phyloP scores from a whole-genome alignment of 2,888 invertebrate genomes.

The Mystacides longicornis region DNA sequence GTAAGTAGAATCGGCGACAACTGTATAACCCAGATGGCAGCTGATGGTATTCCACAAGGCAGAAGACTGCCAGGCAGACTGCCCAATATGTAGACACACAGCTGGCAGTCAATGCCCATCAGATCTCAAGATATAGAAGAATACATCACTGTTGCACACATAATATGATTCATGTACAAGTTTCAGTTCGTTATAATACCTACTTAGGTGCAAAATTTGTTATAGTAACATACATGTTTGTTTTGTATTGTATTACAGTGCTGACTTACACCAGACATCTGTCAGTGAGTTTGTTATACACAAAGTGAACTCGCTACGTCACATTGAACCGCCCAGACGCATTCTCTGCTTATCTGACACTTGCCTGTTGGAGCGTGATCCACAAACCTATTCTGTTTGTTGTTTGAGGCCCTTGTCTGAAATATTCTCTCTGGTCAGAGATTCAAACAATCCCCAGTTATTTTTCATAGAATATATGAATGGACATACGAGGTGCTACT shows the following conservation, averaged over 20 bases:
- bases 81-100: too few species aligned
- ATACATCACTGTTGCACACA: too few species aligned
- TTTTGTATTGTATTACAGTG: conserved; percentile 47
- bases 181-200: too few species aligned
- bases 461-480: conserved; percentile 92
- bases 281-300: conserved; percentile 94
- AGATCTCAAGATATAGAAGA: too few species aligned
- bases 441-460: conserved; percentile 84
- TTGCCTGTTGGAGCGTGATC: conserved; percentile 93
- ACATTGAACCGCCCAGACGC: conserved; percentile 78
- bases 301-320: conserved; percentile 75
- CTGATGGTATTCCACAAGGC: too few species aligned
- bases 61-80: too few species aligned
- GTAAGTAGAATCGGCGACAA: too few species aligned
- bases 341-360: conserved; percentile 92
- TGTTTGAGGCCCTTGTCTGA: conserved; percentile 76
- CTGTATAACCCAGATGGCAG: too few species aligned
- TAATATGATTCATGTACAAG: too few species aligned
- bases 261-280: conserved; percentile 93
- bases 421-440: conserved; percentile 86
- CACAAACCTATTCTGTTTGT: conserved; percentile 90
- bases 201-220: too few species aligned
- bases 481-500: conserved; percentile 81
- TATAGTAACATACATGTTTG: too few species aligned
- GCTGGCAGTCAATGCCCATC: too few species aligned